Evolutionary conservation across 2,113 vertebrate genomes (phyloP).

Genomic region (Sapayoa aenigma): DNA sequence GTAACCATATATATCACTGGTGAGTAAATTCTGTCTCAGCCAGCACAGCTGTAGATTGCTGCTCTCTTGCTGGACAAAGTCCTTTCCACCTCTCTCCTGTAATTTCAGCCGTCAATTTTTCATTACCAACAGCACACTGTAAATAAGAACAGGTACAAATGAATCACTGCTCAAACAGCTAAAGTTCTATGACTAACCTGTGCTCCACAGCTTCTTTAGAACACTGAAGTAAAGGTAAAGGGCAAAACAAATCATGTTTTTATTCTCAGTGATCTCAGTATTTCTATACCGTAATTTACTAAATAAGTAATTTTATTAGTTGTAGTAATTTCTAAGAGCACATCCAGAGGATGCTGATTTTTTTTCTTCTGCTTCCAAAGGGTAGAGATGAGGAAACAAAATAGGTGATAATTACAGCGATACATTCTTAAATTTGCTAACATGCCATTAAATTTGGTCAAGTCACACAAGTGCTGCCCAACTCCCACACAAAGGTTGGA

Average conservation of each 20-base stretch:
- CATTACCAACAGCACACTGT: not conserved
- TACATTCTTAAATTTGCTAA: not conserved
- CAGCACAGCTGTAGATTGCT: not conserved
- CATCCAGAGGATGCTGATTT: not conserved
- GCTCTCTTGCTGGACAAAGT: not conserved
- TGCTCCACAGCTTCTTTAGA: not conserved
- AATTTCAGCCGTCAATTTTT: not conserved
- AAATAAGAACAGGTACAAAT: not conserved
- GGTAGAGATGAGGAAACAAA: not conserved
- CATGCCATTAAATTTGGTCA: not conserved
- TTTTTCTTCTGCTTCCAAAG: not conserved
- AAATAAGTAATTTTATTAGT: not conserved
- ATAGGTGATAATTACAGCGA: not conserved
- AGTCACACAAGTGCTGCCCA: not conserved
- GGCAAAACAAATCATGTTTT: not conserved
- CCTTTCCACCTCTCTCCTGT: not conserved
- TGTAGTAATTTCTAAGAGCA: not conserved
- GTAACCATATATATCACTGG: not conserved
- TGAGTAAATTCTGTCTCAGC: not conserved
- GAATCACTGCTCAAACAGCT: not conserved
- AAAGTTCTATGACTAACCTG: not conserved
- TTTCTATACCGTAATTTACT: not conserved
- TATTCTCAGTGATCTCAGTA: not conserved
- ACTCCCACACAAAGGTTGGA: not conserved
- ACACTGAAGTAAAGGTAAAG: not conserved